Evolutionary conservation across 2,888 invertebrate species (phyloP), one percentile per base, ranked within the genome.

Genomic region (Argyresthia albistria): DNA sequence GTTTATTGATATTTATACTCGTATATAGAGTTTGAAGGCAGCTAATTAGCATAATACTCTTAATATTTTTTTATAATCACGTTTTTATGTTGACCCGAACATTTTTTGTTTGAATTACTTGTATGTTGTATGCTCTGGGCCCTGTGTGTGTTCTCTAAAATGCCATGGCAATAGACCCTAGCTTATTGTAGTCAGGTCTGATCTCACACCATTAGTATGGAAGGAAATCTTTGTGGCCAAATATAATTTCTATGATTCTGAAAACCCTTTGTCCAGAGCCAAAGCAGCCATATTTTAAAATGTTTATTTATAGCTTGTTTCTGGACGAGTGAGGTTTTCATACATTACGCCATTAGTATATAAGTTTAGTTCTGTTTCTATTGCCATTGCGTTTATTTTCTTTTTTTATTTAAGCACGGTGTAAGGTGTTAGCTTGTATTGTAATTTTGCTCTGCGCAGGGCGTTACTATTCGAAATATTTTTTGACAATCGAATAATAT

Each of bases 401-500:
- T 10, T 39, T 6, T 49, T 58, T 59, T 58, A 25, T 25, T 25
- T 25, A 25, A 25, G 74, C 79, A 79, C 79, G 79, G 79, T 77
- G 69, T 75, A 67, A 76, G 76, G 74, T 72, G 56, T 70, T 63
- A 63, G 59, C 57, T 43, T 60, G 61, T 56, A 55, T 58, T 56
- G 58, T 46, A 55, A 50, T 53, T 56, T 50, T 43, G 75, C 80
- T 77, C 83, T 77, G 76, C 76, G 75, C 76, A 73, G 83, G 65
- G 80, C 71, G 66, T 72, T 76, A 76, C 80, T 79, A 75, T 69
- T 78, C 73, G 73, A 73, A 70, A 69, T 36, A 60, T 69, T 66
- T 66, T 68, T 63, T 69, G 63, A 65, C 67, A 67, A 76, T 83
- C 80, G 81, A 83, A 80, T 83, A 78, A 16, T 77, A 35, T 67